Evolutionary conservation across 2,888 invertebrate species (phyloP), one percentile per base, ranked within the genome.

Genomic region (Horisme vitalbata): DNA sequence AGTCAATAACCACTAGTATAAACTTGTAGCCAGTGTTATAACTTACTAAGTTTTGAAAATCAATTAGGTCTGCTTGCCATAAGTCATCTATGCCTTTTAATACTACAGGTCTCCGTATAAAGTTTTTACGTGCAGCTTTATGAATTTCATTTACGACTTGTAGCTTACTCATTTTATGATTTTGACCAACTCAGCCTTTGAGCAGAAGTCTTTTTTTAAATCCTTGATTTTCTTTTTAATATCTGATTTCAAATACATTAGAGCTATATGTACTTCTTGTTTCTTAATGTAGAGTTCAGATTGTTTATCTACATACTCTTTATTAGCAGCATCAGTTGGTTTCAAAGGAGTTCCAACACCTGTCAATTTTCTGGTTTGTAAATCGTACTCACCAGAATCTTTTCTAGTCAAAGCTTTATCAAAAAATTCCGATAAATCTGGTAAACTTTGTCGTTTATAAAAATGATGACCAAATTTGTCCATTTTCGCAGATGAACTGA

Each of bases 91-190:
- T n/a, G n/a, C n/a, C 75, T 52, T 71, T 71, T 26, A 73, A 59
- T 11, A 73, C 60, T 18, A 73, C 41, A 23, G 8, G 8, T 2
- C 38, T 1, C 0, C 45, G 13, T 18, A 1, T 0, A 34, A 45
- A 38, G 12, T 39, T 34, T 28, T 30, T 28, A 3, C 45, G 14
- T 24, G 38, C 38, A 1, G n/a, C 5, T 39, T 18, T 35, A 12
- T 46, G 46, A 4, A 46, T 35, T 15, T 46, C 41, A 23, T 41
- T 26, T 4, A 46, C 15, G 0, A 46, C 6, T n/a, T 34, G 15
- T 41, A 10, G 5, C 13, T 45, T 46, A 71, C 33, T 52, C 55
- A 24, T 24, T 7, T 56, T 54, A 52, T 23, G 8, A 34, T 31
- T 46, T 13, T 38, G 8, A 6, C 26, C 4, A 26, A 26, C 3